Evolutionary conservation across 2,888 invertebrate species (phyloP).

Genomic region (Epinotia demarniana): DNA sequence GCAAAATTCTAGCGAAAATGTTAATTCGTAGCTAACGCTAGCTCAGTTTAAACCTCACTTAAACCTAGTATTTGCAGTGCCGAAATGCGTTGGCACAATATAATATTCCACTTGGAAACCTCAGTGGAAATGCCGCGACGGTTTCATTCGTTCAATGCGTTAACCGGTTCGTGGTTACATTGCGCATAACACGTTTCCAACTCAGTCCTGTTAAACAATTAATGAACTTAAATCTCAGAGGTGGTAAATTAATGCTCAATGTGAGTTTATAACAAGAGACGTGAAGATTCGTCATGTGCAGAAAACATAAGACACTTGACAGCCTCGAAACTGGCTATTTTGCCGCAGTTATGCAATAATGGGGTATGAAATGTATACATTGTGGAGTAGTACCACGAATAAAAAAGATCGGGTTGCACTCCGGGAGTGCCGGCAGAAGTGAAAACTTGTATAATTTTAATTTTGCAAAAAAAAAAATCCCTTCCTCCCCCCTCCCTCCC

Average conservation of each 20-base stretch:
- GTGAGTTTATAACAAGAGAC: not conserved
- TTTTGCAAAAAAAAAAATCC: too few relatives aligned
- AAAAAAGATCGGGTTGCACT: too few relatives aligned
- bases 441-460: too few relatives aligned
- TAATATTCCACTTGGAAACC: conserved; percentile 24
- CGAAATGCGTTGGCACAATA: conserved; percentile 15
- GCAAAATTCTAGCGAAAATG: not conserved
- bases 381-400: too few relatives aligned
- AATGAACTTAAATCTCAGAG: conserved; percentile 23
- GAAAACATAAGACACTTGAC: not conserved
- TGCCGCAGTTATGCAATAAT: not conserved
- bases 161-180: not conserved
- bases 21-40: not conserved
- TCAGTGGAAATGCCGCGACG: conserved; percentile 20
- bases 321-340: not conserved
- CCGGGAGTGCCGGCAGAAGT: too few relatives aligned
- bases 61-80: conserved; percentile 2
- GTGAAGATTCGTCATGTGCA: not conserved
- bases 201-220: conserved; percentile 8
- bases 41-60: not conserved
- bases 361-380: not conserved
- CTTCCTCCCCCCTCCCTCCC: too few relatives aligned
- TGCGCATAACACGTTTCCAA: not conserved
- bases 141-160: conserved; percentile 19
- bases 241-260: not conserved